Conservation (phyloP, 2,888 invertebrate genomes). For the Dasysyrphus albostriatus region DNA sequence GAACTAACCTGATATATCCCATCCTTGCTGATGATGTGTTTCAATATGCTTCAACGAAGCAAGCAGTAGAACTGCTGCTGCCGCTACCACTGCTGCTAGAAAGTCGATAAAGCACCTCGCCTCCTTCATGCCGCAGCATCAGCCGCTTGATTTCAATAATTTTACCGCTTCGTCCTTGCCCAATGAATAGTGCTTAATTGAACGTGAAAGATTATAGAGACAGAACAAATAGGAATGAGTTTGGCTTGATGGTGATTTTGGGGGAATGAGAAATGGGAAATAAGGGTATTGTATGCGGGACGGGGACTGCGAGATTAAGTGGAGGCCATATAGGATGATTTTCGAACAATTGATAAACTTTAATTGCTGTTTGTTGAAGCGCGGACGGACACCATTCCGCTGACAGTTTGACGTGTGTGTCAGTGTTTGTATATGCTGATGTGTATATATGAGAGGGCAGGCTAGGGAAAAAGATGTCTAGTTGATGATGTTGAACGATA, state of each 20-base stretch:
- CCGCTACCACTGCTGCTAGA: conserved; percentile 40
- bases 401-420: conserved; percentile 59
- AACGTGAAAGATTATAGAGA: conserved; percentile 71
- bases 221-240: conserved; percentile 21
- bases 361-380: conserved; percentile 75
- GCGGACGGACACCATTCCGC: conserved; percentile 60
- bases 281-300: background rate
- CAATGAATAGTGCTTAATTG: conserved; percentile 74
- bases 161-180: conserved; percentile 51
- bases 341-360: conserved; percentile 75
- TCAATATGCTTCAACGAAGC: conserved; percentile 48
- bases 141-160: conserved; percentile 67
- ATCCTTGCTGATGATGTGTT: background rate
- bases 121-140: conserved; percentile 13
- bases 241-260: background rate
- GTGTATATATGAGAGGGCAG: background rate
- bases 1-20: background rate
- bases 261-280: background rate
- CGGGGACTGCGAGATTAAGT: conserved; percentile 41
- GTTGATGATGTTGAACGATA: background rate
- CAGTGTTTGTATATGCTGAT: background rate
- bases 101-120: conserved; percentile 56
- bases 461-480: conserved; percentile 3
- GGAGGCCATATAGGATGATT: conserved; percentile 52
- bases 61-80: conserved; percentile 44